Base-by-base conservation (phyloP, 1,140 invertebrate genomes). In the Drosophila lacertosa region DNA sequence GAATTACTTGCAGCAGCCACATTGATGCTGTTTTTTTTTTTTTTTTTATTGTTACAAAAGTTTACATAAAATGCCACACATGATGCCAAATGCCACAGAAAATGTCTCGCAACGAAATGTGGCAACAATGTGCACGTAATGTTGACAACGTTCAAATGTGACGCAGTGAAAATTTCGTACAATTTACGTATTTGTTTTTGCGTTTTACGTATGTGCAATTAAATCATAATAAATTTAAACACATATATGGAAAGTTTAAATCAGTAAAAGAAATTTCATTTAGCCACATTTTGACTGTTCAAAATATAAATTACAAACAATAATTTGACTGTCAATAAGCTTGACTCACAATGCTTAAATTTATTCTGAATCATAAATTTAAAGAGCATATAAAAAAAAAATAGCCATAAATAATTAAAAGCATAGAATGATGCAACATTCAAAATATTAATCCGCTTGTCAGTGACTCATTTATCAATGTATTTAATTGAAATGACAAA, bases 21-120 rank as follows among this genome's bases (percentile, higher is more conserved):
- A 29, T 29, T 29, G 26, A 15, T 11, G 16, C 20, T 24, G 13
- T 22, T 16, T 15, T n/a, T 33, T 24, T 59, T 65, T 65, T 50
- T 11, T 13, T 11, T n/a, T 40, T 51, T 67, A 51, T 64, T 68
- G 40, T 54, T 26, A 11, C 50, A 64, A 69, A 50, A 69, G 33
- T 48, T 69, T 54, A 69, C 59, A 64, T 64, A 40, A 67, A 67
- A 64, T 62, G 58, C 47, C 64, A 69, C 58, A 63, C 48, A 54
- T 39, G 20, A 60, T 48, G 42, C n/a, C 60, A 68, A 51, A 63
- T 68, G 58, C 40, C 66, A 54, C 16, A 50, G 47, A 45, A 60
- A 20, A 44, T 40, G 29, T 35, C 35, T 32, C 16, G 44, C 45
- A 40, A 33, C 40, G 55, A 59, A 68, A 16, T 44, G 65, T 53